Evolutionary conservation across 2,888 invertebrate species (phyloP).

Genomic region (Ceramica pisi): DNA sequence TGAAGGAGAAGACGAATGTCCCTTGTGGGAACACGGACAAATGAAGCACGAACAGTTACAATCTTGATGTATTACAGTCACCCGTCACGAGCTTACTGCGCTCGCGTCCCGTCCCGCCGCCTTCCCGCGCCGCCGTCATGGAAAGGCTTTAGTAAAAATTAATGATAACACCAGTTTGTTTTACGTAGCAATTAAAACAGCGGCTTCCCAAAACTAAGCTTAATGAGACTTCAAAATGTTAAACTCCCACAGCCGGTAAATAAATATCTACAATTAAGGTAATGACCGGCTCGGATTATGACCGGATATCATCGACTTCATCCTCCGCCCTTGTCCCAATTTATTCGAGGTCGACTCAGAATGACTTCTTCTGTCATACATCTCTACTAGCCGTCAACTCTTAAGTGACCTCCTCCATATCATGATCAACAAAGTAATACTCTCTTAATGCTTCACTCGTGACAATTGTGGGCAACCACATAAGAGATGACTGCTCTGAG

Average conservation of each 20-base stretch:
- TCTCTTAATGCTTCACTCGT: no score
- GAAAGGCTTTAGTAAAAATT: neutral
- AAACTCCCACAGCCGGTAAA: neutral
- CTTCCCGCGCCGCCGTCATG: neutral
- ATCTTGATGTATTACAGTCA: constrained; percentile 21
- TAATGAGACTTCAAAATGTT: constrained; percentile 24
- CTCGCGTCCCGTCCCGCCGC: neutral
- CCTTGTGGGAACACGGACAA: constrained; percentile 13
- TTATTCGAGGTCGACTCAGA: no score
- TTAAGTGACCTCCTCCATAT: neutral
- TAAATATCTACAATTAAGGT: neutral
- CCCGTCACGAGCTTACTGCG: constrained; percentile 7
- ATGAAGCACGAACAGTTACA: constrained; percentile 27
- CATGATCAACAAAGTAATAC: no score
- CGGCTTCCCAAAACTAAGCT: constrained; percentile 1
- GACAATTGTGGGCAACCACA: no score
- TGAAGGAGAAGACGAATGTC: neutral
- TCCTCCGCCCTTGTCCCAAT: no score
- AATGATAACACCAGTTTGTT: constrained; percentile 11
- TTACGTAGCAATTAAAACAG: constrained; percentile 25
- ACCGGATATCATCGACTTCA: no score
- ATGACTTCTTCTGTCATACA: neutral
- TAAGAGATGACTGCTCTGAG: no score
- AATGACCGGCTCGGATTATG: neutral
- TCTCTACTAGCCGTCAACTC: neutral